Base-by-base conservation (phyloP, 2,113 vertebrate species). In the Urocolius indicus region DNA sequence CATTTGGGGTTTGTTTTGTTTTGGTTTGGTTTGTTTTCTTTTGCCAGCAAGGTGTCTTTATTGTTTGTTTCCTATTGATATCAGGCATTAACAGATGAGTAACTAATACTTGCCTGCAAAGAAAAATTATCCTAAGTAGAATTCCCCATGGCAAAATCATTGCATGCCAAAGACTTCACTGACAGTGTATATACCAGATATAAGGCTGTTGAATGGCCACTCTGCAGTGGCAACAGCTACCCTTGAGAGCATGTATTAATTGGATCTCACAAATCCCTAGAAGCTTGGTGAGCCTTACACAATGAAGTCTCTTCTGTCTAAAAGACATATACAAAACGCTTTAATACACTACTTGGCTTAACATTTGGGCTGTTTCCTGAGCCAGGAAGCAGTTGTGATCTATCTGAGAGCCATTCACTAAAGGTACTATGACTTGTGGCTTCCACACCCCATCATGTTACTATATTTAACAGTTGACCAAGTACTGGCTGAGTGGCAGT, bases 11-110 rank as follows among this genome's bases (percentile, higher is more conserved):
- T 17, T 38, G 57, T 36, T 45, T 1, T 41, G 38, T 41, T 41
- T 41, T 17, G 34, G 57, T 36, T 45, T 1, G n/a, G n/a, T n/a
- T n/a, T n/a, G n/a, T n/a, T 1, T 0, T 1, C 2, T 7, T 51
- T 62, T 66, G 58, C 38, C 27, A 58, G 16, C 10, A 61, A 43
- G 5, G 2, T 48, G 16, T 77, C 41, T 62, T 76, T 88, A 24
- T 91, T 91, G 18, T 82, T 87, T 87, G 11, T 58, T 87, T 81
- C 59, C 27, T 61, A 62, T 54, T 69, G 46, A 34, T 62, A 73
- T n/a, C 11, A 80, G 58, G 30, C 62, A 66, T 90, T 83, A 88
- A 90, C 52, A 90, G 41, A 90, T 76, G 62, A 43, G 24, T 73
- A 76, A 65, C 26, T 79, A 87, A 62, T 73, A 80, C 13, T 84